phyloP scores from a whole-genome alignment of 2,797 vertebrate species.

The Synaphobranchus kaupii region DNA sequence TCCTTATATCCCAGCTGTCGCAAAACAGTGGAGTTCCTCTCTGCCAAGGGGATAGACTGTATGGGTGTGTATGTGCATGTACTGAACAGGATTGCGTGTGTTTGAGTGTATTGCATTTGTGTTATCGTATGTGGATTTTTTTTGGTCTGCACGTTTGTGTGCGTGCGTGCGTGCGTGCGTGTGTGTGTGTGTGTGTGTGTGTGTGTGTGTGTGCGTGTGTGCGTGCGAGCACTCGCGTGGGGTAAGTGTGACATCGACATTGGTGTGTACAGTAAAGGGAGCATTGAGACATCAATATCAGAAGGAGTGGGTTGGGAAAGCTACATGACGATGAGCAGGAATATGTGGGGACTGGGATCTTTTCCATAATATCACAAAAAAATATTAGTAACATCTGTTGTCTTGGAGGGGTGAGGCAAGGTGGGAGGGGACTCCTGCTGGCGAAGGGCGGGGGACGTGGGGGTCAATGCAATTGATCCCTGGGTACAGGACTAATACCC shows the following conservation, averaged over 20 bases:
- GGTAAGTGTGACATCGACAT: conserved; percentile 50
- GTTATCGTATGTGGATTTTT: conserved; percentile 18
- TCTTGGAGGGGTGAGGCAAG: conserved; percentile 62
- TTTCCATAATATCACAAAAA: conserved; percentile 76
- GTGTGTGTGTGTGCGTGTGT: conserved; percentile 6
- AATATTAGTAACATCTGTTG: conserved; percentile 72
- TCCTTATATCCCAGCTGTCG: background rate
- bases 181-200: conserved; percentile 48
- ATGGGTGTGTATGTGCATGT: conserved; percentile 16
- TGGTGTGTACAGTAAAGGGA: conserved; percentile 38
- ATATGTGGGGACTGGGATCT: conserved; percentile 63
- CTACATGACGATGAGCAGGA: conserved; percentile 51
- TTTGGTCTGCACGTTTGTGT: conserved; percentile 24
- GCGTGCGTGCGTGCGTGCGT: conserved; percentile 43
- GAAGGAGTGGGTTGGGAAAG: conserved; percentile 35
- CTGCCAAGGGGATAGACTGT: background rate
- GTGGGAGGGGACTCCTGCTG: conserved; percentile 48
- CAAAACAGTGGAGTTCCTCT: background rate
- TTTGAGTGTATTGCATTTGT: conserved; percentile 22
- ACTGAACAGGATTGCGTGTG: conserved; percentile 18
- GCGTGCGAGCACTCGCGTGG: conserved; percentile 45
- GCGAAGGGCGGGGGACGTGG: conserved; percentile 42
- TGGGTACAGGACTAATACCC: conserved; percentile 67
- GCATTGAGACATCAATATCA: conserved; percentile 42
- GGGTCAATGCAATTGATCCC: conserved; percentile 42